Conservation (phyloP, 2,797 vertebrate genomes). For the Leptatherina wallacei region DNA sequence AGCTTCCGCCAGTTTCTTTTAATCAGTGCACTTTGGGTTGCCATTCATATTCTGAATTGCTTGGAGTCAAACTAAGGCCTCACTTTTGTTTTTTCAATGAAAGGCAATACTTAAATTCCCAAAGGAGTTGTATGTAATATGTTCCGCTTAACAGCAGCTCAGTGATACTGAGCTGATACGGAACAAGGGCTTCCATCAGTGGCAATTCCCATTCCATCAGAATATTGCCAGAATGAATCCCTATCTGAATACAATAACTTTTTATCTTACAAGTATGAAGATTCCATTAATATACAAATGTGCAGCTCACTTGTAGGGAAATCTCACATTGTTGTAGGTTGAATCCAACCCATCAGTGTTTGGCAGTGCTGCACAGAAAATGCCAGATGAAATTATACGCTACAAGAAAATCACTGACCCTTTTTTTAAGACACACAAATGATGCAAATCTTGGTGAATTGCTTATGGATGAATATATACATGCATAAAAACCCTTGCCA, state of each 20-base stretch:
- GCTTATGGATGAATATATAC: constrained; percentile 15
- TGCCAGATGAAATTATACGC: constrained; percentile 25
- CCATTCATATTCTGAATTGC: constrained; percentile 16
- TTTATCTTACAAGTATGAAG: constrained; percentile 5
- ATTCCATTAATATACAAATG: constrained; percentile 27
- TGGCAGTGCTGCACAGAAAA: constrained; percentile 26
- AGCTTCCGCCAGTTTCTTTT: constrained; percentile 24
- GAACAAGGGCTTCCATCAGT: constrained; percentile 33
- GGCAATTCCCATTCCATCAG: constrained; percentile 28
- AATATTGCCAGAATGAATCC: constrained; percentile 18
- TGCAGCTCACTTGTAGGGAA: constrained; percentile 26
- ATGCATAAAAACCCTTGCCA: constrained; percentile 19
- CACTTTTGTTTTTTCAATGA: constrained; percentile 7
- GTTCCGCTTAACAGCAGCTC: constrained; percentile 31
- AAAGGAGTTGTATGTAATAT: constrained; percentile 26
- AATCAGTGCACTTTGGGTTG: constrained; percentile 22
- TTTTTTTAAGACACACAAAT: constrained; percentile 14
- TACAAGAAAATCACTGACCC: constrained; percentile 13
- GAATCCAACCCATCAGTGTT: constrained; percentile 30
- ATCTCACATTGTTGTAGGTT: constrained; percentile 9
- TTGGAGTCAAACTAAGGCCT: constrained; percentile 24
- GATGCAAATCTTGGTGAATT: constrained; percentile 15
- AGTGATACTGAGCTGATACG: constrained; percentile 17
- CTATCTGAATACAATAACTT: constrained; percentile 21
- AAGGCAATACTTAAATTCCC: constrained; percentile 33